Evolutionary conservation across 2,888 invertebrate genomes (phyloP), one percentile per base, ranked within the genome.

Genomic region (Tenthredo livida): DNA sequence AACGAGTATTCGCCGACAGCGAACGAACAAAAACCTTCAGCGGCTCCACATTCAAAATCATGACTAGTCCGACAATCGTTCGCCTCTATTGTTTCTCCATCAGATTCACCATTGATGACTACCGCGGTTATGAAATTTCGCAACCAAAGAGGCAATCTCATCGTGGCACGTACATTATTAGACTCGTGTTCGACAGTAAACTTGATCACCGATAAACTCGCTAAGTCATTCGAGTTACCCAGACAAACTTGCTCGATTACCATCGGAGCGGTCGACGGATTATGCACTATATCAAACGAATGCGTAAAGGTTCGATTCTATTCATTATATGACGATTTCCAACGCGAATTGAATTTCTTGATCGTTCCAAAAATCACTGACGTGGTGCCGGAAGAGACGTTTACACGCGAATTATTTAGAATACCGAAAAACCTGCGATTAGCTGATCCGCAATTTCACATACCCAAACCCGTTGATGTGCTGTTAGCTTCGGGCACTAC

Each of bases 361-460:
- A 61, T 86, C 43, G 84, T 86, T 25, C 85, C 87, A 15, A 85
- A 86, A 77, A 87, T 87, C 70, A 84, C 86, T 5, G 85, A 87
- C 58, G 73, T 43, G 5, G 75, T 85, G 1, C 86, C 86, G 61
- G 84, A 84, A 21, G 86, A 86, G 29, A 77, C 78, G 12, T 86
- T 87, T 29, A 85, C 86, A 72, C 85, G 86, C 29, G 78, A 86
- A 82, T 9, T 2, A 12, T 40, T 54, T n/a, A 50, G 54, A 25
- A 50, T 77, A 25, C 77, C 73, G 1, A 73, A 12, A 40, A 73
- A 43, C 9, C 17, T 73, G 2, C 25, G 33, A 43, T 43, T 73
- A 9, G 73, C 73, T 1, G 77, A 77, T 5, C 33, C 77, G 1
- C 50, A 50, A 50, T 50, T 77, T 17, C 77, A 77, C 17, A 10